These are phyloP conservation scores for Anneissia japonica DNA, from an alignment of 35 echinoderm and acorn worm genomes.

Conservation along the genomic window DNA sequence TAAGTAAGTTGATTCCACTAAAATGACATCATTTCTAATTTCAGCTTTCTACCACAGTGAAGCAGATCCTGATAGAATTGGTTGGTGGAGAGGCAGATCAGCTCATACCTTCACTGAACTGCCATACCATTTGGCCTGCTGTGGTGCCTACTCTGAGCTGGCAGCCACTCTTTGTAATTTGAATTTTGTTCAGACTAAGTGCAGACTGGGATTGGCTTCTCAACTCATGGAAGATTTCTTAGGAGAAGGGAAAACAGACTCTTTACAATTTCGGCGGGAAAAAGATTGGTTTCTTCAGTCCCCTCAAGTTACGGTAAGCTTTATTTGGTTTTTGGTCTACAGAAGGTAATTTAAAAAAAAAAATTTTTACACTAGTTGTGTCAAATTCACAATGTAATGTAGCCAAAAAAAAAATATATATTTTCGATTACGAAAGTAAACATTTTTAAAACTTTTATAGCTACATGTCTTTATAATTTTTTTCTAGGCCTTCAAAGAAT, in stretches of 20 bases:
- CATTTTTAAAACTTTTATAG: no score
- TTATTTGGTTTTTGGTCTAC: no score
- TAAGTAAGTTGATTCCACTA: no score
- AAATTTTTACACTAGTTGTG: no score
- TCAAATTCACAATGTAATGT: no score
- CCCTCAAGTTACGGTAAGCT: constrained; percentile 28
- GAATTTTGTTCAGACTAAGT: constrained; percentile 67
- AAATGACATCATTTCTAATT: no score
- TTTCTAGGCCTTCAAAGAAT: constrained; percentile 47
- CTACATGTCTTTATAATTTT: neutral
- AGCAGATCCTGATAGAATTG: constrained; percentile 36
- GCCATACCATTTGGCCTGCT: constrained; percentile 73
- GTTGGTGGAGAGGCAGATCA: constrained; percentile 27
- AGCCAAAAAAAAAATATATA: no score
- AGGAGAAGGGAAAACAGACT: constrained; percentile 13
- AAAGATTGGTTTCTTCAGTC: constrained; percentile 62
- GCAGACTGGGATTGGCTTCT: constrained; percentile 38
- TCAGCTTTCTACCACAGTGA: constrained; percentile 66
- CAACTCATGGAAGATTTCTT: constrained; percentile 62
- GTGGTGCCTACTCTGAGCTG: constrained; percentile 49
- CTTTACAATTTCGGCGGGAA: constrained; percentile 39
- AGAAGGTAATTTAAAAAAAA: no score
- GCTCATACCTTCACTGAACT: constrained; percentile 60
- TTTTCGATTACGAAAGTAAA: no score
- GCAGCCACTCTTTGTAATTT: constrained; percentile 51